Evolutionary conservation across 2,113 vertebrate species (phyloP).

Genomic region (Grammomys dolichurus): DNA sequence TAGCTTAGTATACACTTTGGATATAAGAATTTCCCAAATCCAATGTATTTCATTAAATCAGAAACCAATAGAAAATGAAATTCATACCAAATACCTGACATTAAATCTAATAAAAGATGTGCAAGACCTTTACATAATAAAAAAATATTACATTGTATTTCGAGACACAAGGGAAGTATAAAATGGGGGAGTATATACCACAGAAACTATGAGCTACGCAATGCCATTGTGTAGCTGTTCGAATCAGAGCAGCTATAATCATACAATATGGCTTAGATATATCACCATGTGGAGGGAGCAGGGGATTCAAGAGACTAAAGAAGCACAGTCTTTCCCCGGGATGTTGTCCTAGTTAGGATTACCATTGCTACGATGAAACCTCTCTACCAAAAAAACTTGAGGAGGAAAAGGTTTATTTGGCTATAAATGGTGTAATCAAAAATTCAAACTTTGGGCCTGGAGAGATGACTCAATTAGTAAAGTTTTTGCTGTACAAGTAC

Average conservation of each 20-base stretch:
- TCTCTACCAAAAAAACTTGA: neutral
- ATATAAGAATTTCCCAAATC: conserved; percentile 20
- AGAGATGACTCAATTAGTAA: neutral
- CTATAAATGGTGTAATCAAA: conserved; percentile 35
- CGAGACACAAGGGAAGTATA: conserved; percentile 22
- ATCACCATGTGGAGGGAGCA: neutral
- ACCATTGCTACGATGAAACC: neutral
- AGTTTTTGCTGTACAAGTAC: neutral
- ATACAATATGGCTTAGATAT: neutral
- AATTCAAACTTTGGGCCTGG: neutral
- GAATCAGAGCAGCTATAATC: neutral
- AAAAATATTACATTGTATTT: conserved; percentile 31
- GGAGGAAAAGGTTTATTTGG: neutral
- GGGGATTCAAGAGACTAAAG: neutral
- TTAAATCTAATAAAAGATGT: conserved; percentile 57
- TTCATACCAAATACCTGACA: conserved; percentile 49
- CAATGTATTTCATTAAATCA: conserved; percentile 47
- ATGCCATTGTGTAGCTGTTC: neutral
- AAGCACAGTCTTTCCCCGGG: neutral
- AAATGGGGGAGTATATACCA: neutral
- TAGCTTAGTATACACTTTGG: conserved; percentile 7
- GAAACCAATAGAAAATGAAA: conserved; percentile 56
- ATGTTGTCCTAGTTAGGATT: neutral
- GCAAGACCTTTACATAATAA: neutral
- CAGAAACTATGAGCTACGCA: neutral